Conservation (phyloP, 2,888 invertebrate genomes). For the Acleris holmiana region DNA sequence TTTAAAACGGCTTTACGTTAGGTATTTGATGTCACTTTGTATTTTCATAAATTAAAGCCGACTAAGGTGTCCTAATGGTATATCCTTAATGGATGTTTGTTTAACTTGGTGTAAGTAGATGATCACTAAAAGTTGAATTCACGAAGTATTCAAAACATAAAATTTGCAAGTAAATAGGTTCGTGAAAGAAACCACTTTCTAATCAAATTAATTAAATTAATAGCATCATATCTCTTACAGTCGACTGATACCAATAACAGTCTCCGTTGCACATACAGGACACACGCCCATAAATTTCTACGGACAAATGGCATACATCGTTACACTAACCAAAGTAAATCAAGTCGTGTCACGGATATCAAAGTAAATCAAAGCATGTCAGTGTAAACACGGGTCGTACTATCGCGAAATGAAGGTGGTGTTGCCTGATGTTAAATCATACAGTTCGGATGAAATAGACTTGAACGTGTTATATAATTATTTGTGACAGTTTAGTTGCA, state of each 20-base stretch:
- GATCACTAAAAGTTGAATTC: too few relatives aligned
- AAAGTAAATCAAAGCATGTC: conserved; percentile 24
- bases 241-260: not conserved
- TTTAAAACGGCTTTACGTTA: too few relatives aligned
- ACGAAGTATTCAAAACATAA: too few relatives aligned
- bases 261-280: not conserved
- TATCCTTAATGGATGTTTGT: too few relatives aligned
- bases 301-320: conserved; percentile 24
- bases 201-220: conserved; percentile 1
- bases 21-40: too few relatives aligned
- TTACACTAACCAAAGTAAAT: conserved; percentile 19
- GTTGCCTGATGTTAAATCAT: conserved; percentile 16
- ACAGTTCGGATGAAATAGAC: not conserved
- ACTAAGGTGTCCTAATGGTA: too few relatives aligned
- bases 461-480: conserved; percentile 3
- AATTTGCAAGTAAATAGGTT: too few relatives aligned
- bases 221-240: too few relatives aligned
- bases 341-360: conserved; percentile 20
- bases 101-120: too few relatives aligned
- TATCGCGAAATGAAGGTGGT: conserved; percentile 2
- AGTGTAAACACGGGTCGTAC: conserved; percentile 12
- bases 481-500: not conserved
- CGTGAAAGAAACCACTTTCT: too few relatives aligned
- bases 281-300: conserved; percentile 20
- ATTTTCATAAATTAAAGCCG: too few relatives aligned